Percentiles rank a stretch among this genome's conserved stretches.
These are phyloP conservation scores for Brachynemurus nebulosus DNA, from an alignment of 2,888 invertebrate genomes.

Conservation along the genomic window DNA sequence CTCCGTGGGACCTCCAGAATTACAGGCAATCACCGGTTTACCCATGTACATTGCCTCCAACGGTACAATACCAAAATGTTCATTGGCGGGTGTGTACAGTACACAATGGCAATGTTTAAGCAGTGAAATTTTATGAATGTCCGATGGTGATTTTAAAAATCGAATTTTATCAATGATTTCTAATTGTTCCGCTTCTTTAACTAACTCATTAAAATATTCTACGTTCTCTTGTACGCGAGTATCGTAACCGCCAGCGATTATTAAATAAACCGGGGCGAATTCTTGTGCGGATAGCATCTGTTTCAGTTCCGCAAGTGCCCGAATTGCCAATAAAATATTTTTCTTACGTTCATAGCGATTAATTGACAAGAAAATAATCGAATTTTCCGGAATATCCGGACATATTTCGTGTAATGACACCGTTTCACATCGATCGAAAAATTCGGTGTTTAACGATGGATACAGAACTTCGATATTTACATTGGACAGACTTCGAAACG, in stretches of 20 bases:
- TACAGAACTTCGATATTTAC: conserved; percentile 73
- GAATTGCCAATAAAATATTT: conserved; percentile 73
- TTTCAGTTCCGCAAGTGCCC: conserved; percentile 58
- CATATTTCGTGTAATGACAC: conserved; percentile 28
- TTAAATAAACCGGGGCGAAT: conserved; percentile 60
- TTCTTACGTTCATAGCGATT: conserved; percentile 98
- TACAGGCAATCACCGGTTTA: conserved; percentile 89
- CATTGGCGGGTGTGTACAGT: conserved; percentile 90
- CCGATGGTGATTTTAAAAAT: conserved; percentile 60
- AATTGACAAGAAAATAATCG: conserved; percentile 73
- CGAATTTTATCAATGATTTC: conserved; percentile 52
- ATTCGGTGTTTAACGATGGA: conserved; percentile 78
- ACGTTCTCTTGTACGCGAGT: conserved; percentile 75
- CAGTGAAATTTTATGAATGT: conserved; percentile 68
- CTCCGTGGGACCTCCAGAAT: conserved; percentile 92
- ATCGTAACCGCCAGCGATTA: conserved; percentile 96
- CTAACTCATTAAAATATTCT: conserved; percentile 66
- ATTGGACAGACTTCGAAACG: conserved; percentile 58
- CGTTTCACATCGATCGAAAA: conserved; percentile 44
- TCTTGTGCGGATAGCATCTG: conserved; percentile 37
- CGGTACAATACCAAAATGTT: conserved; percentile 99
- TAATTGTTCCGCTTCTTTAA: conserved; percentile 45
- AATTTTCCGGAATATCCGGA: conserved; percentile 37
- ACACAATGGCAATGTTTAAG: conserved; percentile 65
- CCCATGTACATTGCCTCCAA: conserved; percentile 93